Evolutionary conservation across 2,797 vertebrate species (phyloP).

Genomic region (Acanthurus lineatus): DNA sequence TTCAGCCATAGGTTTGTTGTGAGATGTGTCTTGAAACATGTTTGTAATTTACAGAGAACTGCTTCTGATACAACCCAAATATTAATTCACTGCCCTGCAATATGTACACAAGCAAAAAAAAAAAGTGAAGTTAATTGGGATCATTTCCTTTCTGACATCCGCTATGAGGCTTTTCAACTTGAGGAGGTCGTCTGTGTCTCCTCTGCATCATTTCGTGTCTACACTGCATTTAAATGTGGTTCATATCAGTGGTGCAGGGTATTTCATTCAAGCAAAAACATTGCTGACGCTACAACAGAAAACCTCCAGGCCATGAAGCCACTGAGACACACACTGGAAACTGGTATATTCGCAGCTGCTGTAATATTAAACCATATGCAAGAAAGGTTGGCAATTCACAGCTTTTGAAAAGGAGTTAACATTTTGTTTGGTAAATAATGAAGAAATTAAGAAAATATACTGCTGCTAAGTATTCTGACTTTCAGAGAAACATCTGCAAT

Average conservation of each 20-base stretch:
- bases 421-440: neutral
- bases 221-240: constrained; percentile 24
- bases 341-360: constrained; percentile 9
- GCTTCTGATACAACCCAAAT: neutral
- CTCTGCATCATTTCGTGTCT: neutral
- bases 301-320: neutral
- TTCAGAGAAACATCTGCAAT: constrained; percentile 20
- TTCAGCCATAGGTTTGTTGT: no score
- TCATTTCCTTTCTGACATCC: constrained; percentile 17
- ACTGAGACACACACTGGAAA: neutral
- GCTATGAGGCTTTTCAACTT: neutral
- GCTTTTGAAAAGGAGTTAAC: constrained; percentile 18
- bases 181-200: neutral
- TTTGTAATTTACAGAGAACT: neutral
- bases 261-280: constrained; percentile 27
- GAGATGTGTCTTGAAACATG: neutral
- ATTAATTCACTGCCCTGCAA: neutral
- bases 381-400: constrained; percentile 14
- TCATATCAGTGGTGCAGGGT: neutral
- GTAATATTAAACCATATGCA: neutral
- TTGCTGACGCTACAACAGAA: constrained; percentile 47
- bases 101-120: neutral
- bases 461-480: constrained; percentile 4
- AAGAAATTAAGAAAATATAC: neutral
- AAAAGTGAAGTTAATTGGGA: constrained; percentile 1